Evolutionary conservation across 2,113 vertebrate species (phyloP).

Genomic region (Paraplagusia blochii): DNA sequence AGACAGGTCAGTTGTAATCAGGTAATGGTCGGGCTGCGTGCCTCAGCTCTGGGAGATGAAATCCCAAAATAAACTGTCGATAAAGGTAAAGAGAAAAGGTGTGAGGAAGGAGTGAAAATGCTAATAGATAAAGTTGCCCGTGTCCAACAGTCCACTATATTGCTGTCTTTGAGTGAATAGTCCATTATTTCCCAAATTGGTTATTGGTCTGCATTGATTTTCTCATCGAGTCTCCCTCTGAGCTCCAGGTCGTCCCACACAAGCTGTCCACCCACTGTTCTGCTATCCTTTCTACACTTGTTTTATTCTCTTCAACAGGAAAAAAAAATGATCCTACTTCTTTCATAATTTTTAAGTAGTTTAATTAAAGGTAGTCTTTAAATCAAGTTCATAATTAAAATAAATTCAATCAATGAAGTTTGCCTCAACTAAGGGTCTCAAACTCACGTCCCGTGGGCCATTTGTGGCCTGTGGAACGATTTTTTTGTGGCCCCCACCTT

Average conservation of each 20-base stretch:
- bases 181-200: constrained; percentile 67
- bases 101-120: constrained; percentile 12
- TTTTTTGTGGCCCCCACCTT: no score
- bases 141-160: constrained; percentile 24
- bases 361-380: no score
- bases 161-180: constrained; percentile 54
- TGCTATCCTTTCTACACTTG: no score
- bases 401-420: no score
- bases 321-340: no score
- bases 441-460: no score
- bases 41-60: not conserved
- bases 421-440: no score
- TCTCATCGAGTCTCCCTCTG: constrained; percentile 52
- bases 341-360: no score
- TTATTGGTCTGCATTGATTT: constrained; percentile 69
- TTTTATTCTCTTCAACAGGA: no score
- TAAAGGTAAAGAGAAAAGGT: constrained; percentile 2
- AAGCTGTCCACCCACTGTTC: constrained; percentile 45
- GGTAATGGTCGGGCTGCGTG: not conserved
- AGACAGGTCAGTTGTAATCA: constrained; percentile 15
- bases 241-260: constrained; percentile 45
- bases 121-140: constrained; percentile 44
- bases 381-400: no score
- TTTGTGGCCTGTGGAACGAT: no score
- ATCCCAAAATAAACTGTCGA: constrained; percentile 6